A percentile compares a stretch with the other conserved stretches of the same genome.
Conservation (phyloP, 2,888 invertebrate genomes). For the Octonoba sinensis region DNA sequence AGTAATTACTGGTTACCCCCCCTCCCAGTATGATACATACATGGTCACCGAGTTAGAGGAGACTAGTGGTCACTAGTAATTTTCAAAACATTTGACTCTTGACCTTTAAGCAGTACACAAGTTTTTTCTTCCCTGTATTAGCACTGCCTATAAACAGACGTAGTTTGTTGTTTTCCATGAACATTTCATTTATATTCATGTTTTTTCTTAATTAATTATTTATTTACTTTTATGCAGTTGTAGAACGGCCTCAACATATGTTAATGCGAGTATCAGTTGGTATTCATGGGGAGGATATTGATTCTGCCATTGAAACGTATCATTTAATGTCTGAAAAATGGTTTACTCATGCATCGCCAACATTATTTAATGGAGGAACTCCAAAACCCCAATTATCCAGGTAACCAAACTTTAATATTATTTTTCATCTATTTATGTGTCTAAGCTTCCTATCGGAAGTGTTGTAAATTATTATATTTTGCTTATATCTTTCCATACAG, state of each 20-base stretch:
- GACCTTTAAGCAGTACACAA: too few relatives aligned
- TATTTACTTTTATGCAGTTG: constrained; percentile 74
- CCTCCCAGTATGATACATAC: too few relatives aligned
- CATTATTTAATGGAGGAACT: constrained; percentile 95
- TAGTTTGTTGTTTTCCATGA: too few relatives aligned
- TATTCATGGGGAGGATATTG: constrained; percentile 94
- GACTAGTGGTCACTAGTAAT: too few relatives aligned
- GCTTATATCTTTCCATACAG: constrained; percentile 72
- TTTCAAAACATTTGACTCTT: too few relatives aligned
- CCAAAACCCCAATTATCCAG: constrained; percentile 90
- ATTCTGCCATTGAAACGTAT: constrained; percentile 93
- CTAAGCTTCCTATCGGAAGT: not conserved
- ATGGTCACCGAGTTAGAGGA: too few relatives aligned
- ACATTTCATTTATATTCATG: not conserved
- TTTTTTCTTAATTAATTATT: not conserved
- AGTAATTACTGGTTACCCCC: too few relatives aligned
- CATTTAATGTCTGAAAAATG: constrained; percentile 93
- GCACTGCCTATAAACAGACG: not conserved
- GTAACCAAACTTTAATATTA: constrained; percentile 69
- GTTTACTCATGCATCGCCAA: constrained; percentile 98
- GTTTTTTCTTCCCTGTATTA: too few relatives aligned
- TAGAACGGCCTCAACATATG: constrained; percentile 98
- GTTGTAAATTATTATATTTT: not conserved
- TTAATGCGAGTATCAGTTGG: constrained; percentile 97
- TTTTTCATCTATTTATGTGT: not conserved